Conservation (phyloP, 2,888 invertebrate species). For the Eristalinus aeneus region DNA sequence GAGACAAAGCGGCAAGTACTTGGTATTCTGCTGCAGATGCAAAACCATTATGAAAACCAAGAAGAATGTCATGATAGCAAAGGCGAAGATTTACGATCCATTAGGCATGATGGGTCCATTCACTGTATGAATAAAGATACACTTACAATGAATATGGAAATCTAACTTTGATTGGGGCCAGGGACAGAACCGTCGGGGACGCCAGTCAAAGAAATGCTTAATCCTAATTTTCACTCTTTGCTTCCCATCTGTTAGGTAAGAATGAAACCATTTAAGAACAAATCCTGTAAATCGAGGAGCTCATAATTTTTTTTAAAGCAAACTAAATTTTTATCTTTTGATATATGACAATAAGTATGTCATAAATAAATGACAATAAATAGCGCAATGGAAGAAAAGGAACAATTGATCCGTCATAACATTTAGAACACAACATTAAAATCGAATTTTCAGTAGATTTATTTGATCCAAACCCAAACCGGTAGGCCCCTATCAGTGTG, state of each 20-base stretch:
- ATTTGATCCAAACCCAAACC: conserved; percentile 12
- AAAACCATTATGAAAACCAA: no score
- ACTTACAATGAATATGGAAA: no score
- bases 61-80: no score
- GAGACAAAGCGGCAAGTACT: no score
- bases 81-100: no score
- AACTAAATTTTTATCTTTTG: conserved; percentile 6
- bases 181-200: not conserved
- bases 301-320: conserved; percentile 3
- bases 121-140: no score
- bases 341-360: no score
- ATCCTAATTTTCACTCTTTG: not conserved
- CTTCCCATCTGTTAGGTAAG: conserved; percentile 13
- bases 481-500: no score
- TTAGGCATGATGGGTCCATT: no score
- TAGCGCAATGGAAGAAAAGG: not conserved
- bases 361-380: no score
- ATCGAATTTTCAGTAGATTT: conserved; percentile 19
- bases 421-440: not conserved
- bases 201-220: not conserved
- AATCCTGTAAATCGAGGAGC: conserved; percentile 3
- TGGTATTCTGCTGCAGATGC: no score
- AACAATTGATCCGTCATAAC: not conserved
- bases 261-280: conserved; percentile 7
- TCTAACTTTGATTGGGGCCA: no score